Conservation (phyloP, 2,797 vertebrate genomes). For the Amazona finschi region DNA sequence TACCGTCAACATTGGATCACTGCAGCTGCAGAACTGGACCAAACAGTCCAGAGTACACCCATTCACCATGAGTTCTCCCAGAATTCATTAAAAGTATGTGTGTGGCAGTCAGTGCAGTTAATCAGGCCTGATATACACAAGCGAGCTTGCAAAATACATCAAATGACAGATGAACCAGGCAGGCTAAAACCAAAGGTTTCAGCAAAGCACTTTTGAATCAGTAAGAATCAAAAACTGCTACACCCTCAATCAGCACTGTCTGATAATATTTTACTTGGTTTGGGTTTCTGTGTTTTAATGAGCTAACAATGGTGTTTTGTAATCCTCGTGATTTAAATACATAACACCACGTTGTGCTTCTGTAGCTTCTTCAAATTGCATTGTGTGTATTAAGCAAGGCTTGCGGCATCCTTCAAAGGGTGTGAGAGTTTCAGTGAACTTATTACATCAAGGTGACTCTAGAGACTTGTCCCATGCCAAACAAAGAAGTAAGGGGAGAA, state of each 20-base stretch:
- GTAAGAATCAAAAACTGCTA: not conserved
- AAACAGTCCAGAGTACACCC: not conserved
- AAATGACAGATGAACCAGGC: slow-evolving; percentile 3
- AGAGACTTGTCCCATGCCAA: not conserved
- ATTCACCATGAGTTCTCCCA: not conserved
- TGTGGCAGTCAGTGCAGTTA: not conserved
- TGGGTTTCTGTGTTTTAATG: slow-evolving; percentile 19
- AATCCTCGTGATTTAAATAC: not conserved
- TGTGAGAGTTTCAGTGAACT: not conserved
- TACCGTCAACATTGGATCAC: not conserved
- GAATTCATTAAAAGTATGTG: not conserved
- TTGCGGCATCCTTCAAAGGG: not conserved
- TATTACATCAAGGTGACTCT: not conserved
- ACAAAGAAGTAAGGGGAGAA: not conserved
- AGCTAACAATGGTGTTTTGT: slow-evolving; percentile 26
- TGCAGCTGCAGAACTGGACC: not conserved
- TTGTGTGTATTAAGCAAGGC: not conserved
- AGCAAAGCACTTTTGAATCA: not conserved
- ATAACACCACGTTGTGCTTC: not conserved
- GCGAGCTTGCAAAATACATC: not conserved
- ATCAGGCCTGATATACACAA: not conserved
- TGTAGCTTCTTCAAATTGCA: not conserved
- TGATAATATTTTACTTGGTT: slow-evolving; percentile 45
- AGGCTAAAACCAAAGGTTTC: not conserved
- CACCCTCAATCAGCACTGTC: not conserved